Base-by-base conservation (phyloP, 2,888 invertebrate species). In the Nomada fabriciana region DNA sequence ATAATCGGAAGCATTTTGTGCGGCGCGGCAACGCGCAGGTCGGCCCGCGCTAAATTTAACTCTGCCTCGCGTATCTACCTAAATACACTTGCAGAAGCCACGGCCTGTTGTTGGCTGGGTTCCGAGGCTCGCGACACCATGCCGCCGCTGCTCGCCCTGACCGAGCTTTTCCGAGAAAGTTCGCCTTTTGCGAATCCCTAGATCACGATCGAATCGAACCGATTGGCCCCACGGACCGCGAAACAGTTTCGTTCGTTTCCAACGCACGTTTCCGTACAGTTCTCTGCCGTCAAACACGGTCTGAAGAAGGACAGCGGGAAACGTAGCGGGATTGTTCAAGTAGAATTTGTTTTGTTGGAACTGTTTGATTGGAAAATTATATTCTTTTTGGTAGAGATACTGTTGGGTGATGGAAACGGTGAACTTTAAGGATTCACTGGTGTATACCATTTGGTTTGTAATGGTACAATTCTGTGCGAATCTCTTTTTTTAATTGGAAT, bases 1-100 rank as follows among this genome's bases (percentile, higher is more conserved):
- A 89, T 91, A 91, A 92, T 91, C 91, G 90, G 89, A 90, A 91
- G 90, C 88, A 90, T 92, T 92, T 92, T 90, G 91, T 90, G 87
- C 89, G 86, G 83, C 84, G 83, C 86, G 87, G 86, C 86, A 86
- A 85, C 87, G 90, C 90, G 88, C 91, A 90, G 91, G 91, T 91
- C 92, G 89, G 88, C 85, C 87, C 78, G 85, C 67, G 88, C 91
- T 92, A 92, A 92, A 92, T 90, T 92, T 92, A 92, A 89, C 88
- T 68, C 69, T 72, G 90, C 88, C 89, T 90, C 83, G 89, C 89
- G 88, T 91, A 90, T 91, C 91, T 90, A 90, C 90, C 90, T 91
- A 91, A 91, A 91, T 91, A 91, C 91, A 91, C 90, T 92, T 91
- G 91, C 90, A 91, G 89, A 84, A 89, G 82, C 83, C 84, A 83